phyloP scores from a whole-genome alignment of 2,113 vertebrate genomes.

The Sula dactylatra region DNA sequence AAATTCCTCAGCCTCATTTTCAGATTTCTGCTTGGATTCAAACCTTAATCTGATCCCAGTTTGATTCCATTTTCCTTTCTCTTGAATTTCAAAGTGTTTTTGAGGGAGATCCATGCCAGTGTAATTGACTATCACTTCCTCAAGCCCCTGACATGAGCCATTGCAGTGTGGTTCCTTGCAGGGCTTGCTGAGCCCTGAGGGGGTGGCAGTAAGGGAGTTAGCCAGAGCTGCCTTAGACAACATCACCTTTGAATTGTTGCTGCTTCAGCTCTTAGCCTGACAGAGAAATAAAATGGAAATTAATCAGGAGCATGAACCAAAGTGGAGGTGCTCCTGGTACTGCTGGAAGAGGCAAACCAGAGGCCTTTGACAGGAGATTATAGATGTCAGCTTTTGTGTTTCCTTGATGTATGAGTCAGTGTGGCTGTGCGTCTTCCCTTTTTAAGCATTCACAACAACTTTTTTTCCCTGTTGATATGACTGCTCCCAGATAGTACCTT shows the following conservation, averaged over 20 bases:
- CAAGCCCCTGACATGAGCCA: fast-evolving
- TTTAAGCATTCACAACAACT: not conserved
- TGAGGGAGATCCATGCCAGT: not conserved
- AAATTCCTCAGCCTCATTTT: not conserved
- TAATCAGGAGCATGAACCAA: not conserved
- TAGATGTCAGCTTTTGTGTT: not conserved
- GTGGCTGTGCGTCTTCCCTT: not conserved
- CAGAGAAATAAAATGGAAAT: not conserved
- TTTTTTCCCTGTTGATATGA: not conserved
- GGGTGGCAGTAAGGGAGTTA: not conserved
- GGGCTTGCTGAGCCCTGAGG: not conserved
- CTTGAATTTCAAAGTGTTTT: not conserved
- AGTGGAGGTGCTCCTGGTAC: not conserved
- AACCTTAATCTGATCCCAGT: not conserved
- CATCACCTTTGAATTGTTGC: not conserved
- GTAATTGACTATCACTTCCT: not conserved
- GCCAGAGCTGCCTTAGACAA: not conserved
- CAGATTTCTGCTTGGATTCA: not conserved
- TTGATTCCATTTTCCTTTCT: not conserved
- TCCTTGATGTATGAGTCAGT: not conserved
- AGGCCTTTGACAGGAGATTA: not conserved
- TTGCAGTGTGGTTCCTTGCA: fast-evolving
- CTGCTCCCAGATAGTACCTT: not conserved
- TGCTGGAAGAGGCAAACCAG: not conserved
- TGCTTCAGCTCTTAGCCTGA: not conserved